Conservation (phyloP, 2,888 invertebrate species). For the Hoplodrina ambigua region DNA sequence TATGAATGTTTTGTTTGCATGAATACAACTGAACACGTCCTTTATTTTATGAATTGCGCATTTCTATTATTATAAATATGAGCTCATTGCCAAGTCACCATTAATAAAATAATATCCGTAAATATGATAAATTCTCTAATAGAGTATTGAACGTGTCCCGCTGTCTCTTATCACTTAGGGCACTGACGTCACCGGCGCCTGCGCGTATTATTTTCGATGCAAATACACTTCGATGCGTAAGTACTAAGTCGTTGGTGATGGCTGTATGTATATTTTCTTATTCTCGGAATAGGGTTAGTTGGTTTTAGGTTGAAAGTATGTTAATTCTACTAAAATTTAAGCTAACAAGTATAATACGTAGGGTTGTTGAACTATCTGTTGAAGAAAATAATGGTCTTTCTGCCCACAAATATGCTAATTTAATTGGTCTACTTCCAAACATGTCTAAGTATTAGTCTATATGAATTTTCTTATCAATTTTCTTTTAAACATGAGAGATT, state of each 20-base stretch:
- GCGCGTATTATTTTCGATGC: slow-evolving; percentile 63
- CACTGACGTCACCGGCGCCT: slow-evolving; percentile 61
- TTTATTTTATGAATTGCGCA: not conserved
- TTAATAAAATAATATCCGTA: not conserved
- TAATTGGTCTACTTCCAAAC: no score
- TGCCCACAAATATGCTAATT: not conserved
- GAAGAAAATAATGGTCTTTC: not conserved
- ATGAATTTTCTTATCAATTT: no score
- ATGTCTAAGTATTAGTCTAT: no score
- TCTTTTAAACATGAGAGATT: slow-evolving; percentile 1
- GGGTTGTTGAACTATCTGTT: not conserved
- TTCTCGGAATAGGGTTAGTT: slow-evolving; percentile 8
- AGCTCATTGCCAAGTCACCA: not conserved
- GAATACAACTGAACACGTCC: not conserved
- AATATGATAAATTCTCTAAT: not conserved
- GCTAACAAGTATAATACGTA: not conserved
- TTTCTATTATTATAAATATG: slow-evolving; percentile 18
- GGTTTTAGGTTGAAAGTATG: not conserved
- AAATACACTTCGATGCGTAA: slow-evolving; percentile 31
- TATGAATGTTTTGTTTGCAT: not conserved
- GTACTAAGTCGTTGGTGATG: slow-evolving; percentile 6
- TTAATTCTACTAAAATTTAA: not conserved
- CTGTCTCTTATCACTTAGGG: slow-evolving; percentile 18
- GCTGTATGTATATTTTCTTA: slow-evolving; percentile 15
- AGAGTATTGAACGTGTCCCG: slow-evolving; percentile 14